Base-by-base conservation (phyloP, 2,113 vertebrate genomes). In the Helogale parvula region DNA sequence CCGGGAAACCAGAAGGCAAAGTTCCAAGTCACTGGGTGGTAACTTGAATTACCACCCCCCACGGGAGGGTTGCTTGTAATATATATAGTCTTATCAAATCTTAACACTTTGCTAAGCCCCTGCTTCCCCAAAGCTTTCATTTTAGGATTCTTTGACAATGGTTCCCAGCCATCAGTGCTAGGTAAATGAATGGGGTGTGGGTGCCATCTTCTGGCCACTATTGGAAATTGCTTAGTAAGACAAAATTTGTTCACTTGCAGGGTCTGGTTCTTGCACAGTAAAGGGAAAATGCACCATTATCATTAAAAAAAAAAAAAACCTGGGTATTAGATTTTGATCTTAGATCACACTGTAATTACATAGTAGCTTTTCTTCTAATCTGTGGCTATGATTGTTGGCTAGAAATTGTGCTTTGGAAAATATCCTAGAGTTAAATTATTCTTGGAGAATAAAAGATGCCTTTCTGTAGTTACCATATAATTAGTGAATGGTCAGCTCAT, bases 121-220 rank as follows among this genome's bases (percentile, higher is more conserved):
- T 38, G 4, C 68, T 81, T 80, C 1, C 31, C 5, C 11, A 50
- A 38, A 57, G 35, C 29, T 93, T 96, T 89, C 15, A 17, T 23
- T 92, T 19, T 35, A 82, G 45, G 31, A 19, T 77, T 88, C 81
- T 66, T 19, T 12, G 81, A 79, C 7, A 54, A 65, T 25, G 65
- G 76, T 63, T 65, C 45, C 63, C 29, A 19, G 63, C 21, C 21
- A 33, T 5, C 47, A 38, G 11, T 5, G 41, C 38, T 65, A 33
- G 80, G 86, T 84, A 57, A 89, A 14, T 54, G 54, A 76, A 21
- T 88, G 68, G 85, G 74, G 52, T 86, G 1, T 29, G 5, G 29
- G 3, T 63, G 88, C 97, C 98, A 77, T 93, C 97, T 98, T 0
- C 79, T 97, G 98, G 94, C 54, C 35, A 2, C 8, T 25, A 11